These are phyloP conservation scores for Muschampia plurimacula DNA, from an alignment of 2,888 invertebrate species.

Conservation along the genomic window DNA sequence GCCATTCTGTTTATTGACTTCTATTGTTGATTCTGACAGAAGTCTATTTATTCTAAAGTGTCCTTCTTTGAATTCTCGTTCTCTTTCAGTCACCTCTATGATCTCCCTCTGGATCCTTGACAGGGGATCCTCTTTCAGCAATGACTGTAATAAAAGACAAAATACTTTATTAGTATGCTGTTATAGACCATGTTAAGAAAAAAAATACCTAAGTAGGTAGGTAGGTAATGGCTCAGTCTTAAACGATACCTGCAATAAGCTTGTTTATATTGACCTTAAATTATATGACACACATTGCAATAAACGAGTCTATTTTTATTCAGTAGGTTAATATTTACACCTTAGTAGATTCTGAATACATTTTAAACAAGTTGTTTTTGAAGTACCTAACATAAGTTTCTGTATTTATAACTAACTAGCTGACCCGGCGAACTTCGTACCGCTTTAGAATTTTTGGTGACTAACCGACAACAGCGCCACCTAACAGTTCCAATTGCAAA, in stretches of 20 bases:
- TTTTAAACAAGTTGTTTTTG: background rate
- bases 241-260: constrained; percentile 41
- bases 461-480: too few relatives aligned
- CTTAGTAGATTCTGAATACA: background rate
- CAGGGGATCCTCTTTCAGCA: constrained; percentile 89
- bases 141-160: constrained; percentile 70
- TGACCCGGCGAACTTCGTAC: too few relatives aligned
- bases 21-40: constrained; percentile 78
- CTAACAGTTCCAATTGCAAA: too few relatives aligned
- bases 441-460: background rate
- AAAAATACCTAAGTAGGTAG: constrained; percentile 25
- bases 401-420: background rate
- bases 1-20: constrained; percentile 77
- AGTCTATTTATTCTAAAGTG: constrained; percentile 78
- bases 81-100: constrained; percentile 93
- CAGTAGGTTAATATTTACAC: constrained; percentile 7
- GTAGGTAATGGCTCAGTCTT: constrained; percentile 25
- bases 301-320: constrained; percentile 42
- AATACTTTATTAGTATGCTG: background rate
- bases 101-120: constrained; percentile 96
- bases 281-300: constrained; percentile 45
- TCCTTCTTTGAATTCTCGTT: constrained; percentile 91
- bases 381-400: background rate
- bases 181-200: background rate
- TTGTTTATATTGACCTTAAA: constrained; percentile 49